A percentile compares a stretch with the other conserved stretches of the same genome.
These are phyloP conservation scores for Mobula hypostoma DNA, from an alignment of 2,113 vertebrate species.

Conservation along the genomic window DNA sequence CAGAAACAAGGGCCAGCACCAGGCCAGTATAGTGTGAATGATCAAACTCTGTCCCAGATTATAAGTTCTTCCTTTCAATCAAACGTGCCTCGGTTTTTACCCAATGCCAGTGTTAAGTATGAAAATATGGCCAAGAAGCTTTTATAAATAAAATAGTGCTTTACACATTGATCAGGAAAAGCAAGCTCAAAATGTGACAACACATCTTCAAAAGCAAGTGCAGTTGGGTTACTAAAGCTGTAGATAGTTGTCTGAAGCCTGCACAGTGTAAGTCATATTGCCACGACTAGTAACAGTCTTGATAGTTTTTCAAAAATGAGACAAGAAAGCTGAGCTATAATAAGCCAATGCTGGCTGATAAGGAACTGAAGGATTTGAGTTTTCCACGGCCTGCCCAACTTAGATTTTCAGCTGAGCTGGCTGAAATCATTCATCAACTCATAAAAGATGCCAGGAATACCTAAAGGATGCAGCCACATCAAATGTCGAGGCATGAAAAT, in stretches of 20 bases:
- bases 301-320: background rate
- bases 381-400: background rate
- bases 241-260: background rate
- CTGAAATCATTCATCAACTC: background rate
- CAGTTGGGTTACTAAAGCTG: background rate
- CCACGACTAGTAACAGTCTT: background rate
- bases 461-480: background rate
- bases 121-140: background rate
- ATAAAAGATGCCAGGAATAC: background rate
- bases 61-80: constrained; percentile 71
- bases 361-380: background rate
- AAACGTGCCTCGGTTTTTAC: constrained; percentile 58
- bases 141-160: constrained; percentile 12
- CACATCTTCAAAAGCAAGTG: background rate
- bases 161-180: background rate
- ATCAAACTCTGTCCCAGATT: constrained; percentile 38
- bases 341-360: background rate
- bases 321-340: background rate
- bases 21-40: constrained; percentile 57
- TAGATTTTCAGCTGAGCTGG: background rate
- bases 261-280: background rate
- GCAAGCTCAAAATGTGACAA: background rate
- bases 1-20: constrained; percentile 69
- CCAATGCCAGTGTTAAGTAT: constrained; percentile 59
- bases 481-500: background rate